Conservation (phyloP, 2,888 invertebrate genomes). For the Ophion obscuratus region DNA sequence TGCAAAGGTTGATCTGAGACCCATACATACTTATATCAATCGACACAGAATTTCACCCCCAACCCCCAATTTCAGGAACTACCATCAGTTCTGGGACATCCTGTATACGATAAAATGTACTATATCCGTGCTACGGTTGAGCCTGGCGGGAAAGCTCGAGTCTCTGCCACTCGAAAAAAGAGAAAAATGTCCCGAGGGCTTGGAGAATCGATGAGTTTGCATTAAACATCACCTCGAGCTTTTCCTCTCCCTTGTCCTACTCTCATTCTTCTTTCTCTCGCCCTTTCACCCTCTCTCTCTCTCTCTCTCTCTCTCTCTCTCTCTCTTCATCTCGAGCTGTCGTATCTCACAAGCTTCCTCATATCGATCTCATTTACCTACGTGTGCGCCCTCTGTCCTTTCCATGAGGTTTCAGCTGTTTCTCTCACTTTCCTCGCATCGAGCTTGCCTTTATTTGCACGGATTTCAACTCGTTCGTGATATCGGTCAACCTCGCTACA, state of each 20-base stretch:
- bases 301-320: not conserved
- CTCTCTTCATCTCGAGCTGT: conserved; percentile 2
- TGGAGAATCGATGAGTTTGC: conserved; percentile 81
- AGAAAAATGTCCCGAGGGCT: conserved; percentile 77
- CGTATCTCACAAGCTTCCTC: conserved; percentile 18
- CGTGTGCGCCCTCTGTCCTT: not conserved
- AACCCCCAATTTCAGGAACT: no score
- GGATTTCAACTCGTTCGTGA: not conserved
- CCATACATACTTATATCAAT: no score
- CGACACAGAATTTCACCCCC: no score
- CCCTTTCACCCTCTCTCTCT: not conserved
- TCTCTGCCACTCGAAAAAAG: conserved; percentile 66
- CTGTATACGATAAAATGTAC: conserved; percentile 9
- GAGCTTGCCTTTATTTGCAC: conserved; percentile 2
- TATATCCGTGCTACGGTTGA: conserved; percentile 35
- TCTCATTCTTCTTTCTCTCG: conserved; percentile 18
- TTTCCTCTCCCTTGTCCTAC: conserved; percentile 31
- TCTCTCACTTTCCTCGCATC: conserved; percentile 32
- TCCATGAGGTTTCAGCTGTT: conserved; percentile 37
- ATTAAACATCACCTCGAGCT: conserved; percentile 77
- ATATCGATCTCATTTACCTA: conserved; percentile 32
- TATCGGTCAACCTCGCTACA: not conserved
- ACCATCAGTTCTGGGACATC: no score
- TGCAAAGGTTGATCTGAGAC: no score
- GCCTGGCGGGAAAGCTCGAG: conserved; percentile 64